Base-by-base conservation (phyloP, 2,888 invertebrate species). In the Parelbella ahira region DNA sequence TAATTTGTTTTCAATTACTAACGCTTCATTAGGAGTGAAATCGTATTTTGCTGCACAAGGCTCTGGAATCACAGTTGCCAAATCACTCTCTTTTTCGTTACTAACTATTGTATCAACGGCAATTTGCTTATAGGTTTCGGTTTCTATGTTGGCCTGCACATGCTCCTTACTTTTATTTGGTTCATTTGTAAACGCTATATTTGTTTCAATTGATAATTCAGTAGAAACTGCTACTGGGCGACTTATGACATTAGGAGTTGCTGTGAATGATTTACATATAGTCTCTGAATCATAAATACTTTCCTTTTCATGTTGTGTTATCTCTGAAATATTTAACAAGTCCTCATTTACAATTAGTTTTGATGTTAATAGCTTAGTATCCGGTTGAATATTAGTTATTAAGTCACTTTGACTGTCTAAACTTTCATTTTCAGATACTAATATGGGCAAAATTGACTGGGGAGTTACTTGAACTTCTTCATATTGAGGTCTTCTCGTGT, bases 41-140 rank as follows among this genome's bases (percentile, higher is more conserved):
- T 66, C 66, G 1, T 66, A 34, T 6, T 54, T 52, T 8, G 79
- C 78, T 27, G 54, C 50, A 11, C 48, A 58, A 9, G 55, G 42
- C 39, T 53, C 64, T 2, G 71, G 66, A 45, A 51, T 54, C 1
- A 39, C 39, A 20, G 49, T 48, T 32, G 39, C 62, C 43, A 45
- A 75, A 48, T 12, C 10, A 32, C 63, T 72, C 82, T 93, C 93
- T 47, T 82, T 86, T 78, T 93, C 93, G 47, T 83, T 89, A 12
- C 63, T 63, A 48, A 88, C 73, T 7, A 89, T 82, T 56, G 91
- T 89, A 27, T 81, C 87, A 24, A 88, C 76, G 12, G 89, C 60
- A 15, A 92, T 47, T 58, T 90, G 88, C 60, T 89, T 89, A 41
- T 88, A 68, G 21, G 88, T 77, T 29, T 89, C 73, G 51, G 89